Evolutionary conservation across 1,140 invertebrate species (phyloP).

Genomic region (Caenorhabditis latens): DNA sequence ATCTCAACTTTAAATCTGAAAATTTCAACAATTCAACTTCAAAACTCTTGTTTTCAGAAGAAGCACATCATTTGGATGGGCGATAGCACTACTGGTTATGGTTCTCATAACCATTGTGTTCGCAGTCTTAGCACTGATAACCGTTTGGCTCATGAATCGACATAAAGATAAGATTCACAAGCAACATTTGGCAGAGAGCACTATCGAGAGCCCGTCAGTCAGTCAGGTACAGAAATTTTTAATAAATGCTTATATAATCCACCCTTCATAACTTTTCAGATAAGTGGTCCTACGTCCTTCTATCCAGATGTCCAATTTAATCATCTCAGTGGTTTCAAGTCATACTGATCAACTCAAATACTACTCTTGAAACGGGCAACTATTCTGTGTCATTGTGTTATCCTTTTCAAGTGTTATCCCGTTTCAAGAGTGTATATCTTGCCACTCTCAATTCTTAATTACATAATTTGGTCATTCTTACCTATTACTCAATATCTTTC

Average conservation of each 20-base stretch:
- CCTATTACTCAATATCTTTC: neutral
- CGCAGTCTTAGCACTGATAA: constrained; percentile 46
- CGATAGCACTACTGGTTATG: constrained; percentile 41
- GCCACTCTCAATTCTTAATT: neutral
- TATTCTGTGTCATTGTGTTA: neutral
- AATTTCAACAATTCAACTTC: too few species aligned
- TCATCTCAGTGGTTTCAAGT: constrained; percentile 48
- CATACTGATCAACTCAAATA: neutral
- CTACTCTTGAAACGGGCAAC: neutral
- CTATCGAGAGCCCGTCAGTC: constrained; percentile 56
- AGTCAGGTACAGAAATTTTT: constrained; percentile 46
- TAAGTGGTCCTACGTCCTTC: constrained; percentile 59
- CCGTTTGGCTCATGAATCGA: constrained; percentile 33
- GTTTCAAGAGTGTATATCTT: neutral
- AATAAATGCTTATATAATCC: too few species aligned
- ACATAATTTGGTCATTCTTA: neutral
- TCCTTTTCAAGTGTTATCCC: too few species aligned
- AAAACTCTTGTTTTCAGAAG: neutral
- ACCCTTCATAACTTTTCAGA: constrained; percentile 34
- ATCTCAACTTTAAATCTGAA: too few species aligned
- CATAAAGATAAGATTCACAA: constrained; percentile 55
- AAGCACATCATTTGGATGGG: constrained; percentile 33
- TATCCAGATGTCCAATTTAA: constrained; percentile 54
- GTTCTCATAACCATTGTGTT: constrained; percentile 48
- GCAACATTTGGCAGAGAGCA: constrained; percentile 56